These are phyloP conservation scores for Palaemon carinicauda DNA, from an alignment of 1,140 invertebrate genomes.

Conservation along the genomic window DNA sequence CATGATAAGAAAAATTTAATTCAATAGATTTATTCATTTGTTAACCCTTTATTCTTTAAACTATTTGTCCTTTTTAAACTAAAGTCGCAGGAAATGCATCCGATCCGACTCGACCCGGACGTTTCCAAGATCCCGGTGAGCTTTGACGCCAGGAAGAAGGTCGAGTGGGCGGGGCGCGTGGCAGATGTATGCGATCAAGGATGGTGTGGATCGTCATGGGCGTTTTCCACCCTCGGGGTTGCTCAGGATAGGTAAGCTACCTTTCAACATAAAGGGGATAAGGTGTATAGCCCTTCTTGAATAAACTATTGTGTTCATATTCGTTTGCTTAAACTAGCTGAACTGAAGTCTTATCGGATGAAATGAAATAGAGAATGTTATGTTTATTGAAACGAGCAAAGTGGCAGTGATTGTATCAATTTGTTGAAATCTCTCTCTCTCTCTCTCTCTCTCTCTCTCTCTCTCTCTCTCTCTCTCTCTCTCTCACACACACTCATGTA, in stretches of 20 bases:
- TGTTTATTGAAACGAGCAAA: neutral
- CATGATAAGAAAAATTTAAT: too few relatives aligned
- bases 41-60: too few relatives aligned
- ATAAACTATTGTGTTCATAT: neutral
- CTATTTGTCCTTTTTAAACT: too few relatives aligned
- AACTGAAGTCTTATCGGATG: too few relatives aligned
- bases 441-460: too few relatives aligned
- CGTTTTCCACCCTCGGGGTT: constrained; percentile 81
- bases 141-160: constrained; percentile 83
- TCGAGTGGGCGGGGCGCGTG: constrained; percentile 77
- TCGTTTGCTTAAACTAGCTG: too few relatives aligned
- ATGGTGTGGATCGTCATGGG: constrained; percentile 92
- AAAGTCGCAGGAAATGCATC: constrained; percentile 15
- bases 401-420: neutral
- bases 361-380: too few relatives aligned
- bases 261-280: constrained; percentile 76
- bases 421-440: neutral
- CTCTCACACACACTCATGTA: too few relatives aligned
- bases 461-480: too few relatives aligned
- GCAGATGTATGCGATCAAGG: constrained; percentile 82
- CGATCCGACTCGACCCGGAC: neutral
- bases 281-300: neutral
- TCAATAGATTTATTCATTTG: too few relatives aligned
- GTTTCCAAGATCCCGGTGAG: constrained; percentile 67
- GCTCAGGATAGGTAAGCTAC: constrained; percentile 72